phyloP scores from a whole-genome alignment of 2,113 vertebrate genomes.

The Nothobranchius kuhntae region DNA sequence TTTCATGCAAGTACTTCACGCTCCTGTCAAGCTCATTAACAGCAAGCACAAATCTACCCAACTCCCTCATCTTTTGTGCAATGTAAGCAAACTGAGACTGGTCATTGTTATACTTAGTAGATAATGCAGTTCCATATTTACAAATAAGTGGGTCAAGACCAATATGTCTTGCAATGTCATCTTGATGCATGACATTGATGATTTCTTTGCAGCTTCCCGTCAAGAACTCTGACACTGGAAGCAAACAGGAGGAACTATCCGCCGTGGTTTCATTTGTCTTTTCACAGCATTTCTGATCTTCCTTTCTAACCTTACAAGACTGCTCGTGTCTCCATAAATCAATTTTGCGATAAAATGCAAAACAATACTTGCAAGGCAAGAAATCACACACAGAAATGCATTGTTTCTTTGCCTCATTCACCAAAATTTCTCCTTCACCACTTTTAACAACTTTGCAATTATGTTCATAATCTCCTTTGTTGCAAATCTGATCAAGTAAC shows the following conservation, averaged over 20 bases:
- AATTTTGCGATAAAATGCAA: constrained; percentile 68
- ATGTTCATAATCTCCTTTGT: constrained; percentile 69
- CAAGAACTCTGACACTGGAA: constrained; percentile 62
- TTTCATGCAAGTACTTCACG: constrained; percentile 71
- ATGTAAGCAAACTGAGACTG: constrained; percentile 75
- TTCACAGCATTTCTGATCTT: constrained; percentile 39
- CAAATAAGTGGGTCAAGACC: constrained; percentile 73
- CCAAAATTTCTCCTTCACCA: constrained; percentile 53
- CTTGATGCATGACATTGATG: constrained; percentile 74
- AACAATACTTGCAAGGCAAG: constrained; percentile 71
- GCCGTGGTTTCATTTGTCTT: constrained; percentile 17
- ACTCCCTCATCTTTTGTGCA: constrained; percentile 74
- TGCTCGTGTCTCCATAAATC: constrained; percentile 73
- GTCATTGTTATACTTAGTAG: constrained; percentile 64
- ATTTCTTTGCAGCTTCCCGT: constrained; percentile 70
- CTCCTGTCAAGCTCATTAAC: constrained; percentile 65
- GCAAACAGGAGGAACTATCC: constrained; percentile 36
- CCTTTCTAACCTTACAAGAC: constrained; percentile 63
- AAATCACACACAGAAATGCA: constrained; percentile 61
- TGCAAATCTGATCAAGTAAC: constrained; percentile 68
- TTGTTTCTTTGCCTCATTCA: constrained; percentile 44
- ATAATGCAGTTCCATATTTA: constrained; percentile 71
- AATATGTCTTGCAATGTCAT: constrained; percentile 66
- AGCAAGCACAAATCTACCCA: constrained; percentile 69
- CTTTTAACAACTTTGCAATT: constrained; percentile 60